Base-by-base conservation (phyloP, 2,888 invertebrate species). In the Ectropis crepuscularia region DNA sequence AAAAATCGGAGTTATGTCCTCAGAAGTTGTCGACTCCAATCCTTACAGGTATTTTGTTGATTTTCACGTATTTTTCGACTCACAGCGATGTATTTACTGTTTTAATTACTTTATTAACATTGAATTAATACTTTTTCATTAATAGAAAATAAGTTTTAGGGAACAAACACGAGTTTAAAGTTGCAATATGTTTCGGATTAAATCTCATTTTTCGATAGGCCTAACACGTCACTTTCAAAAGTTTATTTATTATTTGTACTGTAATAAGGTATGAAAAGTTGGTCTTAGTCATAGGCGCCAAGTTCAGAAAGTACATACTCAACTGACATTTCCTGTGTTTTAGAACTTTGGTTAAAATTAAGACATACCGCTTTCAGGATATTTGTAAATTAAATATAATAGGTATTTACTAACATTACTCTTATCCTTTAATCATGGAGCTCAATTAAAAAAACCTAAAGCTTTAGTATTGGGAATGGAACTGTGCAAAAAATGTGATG, bases 11-110 rank as follows among this genome's bases (percentile, higher is more conserved):
- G 94, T 96, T 77, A 99, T 99, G 97, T 98, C 98, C 48, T 95
- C 97, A 0, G 98, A 99, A 94, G 99, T 99, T 8, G 96, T 98
- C 9, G 99, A 99, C 91, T 96, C 98, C 0, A 99, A 99, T 94
- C 99, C 99, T 0, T 99, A 99, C 94, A 98, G 97, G 97, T 97
- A 92, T 78, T 78, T 76, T 46, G 5, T 0, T 5, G 12, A 49
- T 61, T 65, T 70, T 65, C 49, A 11, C 59, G 10, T 50, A 12
- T 36, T 45, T 68, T 38, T 45, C 42, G 16, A 8, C 5, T 41
- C 1, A 51, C 12, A 6, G 6, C 54, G 43, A 6, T 11, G 57
- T 28, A 46, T 6, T 10, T 28, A 36, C 16, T 9, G 28, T 28
- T n/a, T 46, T 50, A 9, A 12, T 11, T n/a, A 49, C 9, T 41